Evolutionary conservation across 2,888 invertebrate species (phyloP).

Genomic region (Hypena proboscidalis): DNA sequence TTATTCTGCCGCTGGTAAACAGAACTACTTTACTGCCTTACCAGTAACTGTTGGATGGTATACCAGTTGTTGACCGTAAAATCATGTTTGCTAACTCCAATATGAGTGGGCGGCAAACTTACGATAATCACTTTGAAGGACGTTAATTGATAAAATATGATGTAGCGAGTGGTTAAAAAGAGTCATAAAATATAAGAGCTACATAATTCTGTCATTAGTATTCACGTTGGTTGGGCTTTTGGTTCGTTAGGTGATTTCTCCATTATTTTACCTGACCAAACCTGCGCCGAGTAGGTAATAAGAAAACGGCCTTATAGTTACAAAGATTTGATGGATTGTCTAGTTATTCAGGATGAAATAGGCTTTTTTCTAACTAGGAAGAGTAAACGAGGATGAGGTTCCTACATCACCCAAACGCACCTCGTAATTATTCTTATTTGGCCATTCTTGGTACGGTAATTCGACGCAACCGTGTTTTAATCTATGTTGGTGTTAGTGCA

Average conservation of each 20-base stretch:
- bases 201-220: too few relatives aligned
- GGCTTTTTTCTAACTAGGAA: constrained; percentile 11
- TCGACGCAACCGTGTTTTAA: constrained; percentile 29
- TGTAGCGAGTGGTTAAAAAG: constrained; percentile 28
- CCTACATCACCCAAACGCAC: constrained; percentile 18
- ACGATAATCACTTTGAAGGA: constrained; percentile 24
- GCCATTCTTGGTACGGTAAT: constrained; percentile 31
- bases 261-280: too few relatives aligned
- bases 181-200: constrained; percentile 40
- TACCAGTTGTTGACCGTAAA: constrained; percentile 25
- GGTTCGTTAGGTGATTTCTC: too few relatives aligned
- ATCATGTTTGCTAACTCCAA: constrained; percentile 34
- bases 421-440: constrained; percentile 37
- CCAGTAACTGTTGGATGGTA: constrained; percentile 10
- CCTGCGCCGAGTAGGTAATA: too few relatives aligned
- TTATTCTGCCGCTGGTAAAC: constrained; percentile 22
- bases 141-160: constrained; percentile 44
- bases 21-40: constrained; percentile 16
- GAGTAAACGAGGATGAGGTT: constrained; percentile 24
- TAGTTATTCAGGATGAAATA: background rate
- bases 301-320: constrained; percentile 13
- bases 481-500: constrained; percentile 33
- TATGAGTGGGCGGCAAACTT: constrained; percentile 36
- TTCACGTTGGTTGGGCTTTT: too few relatives aligned
- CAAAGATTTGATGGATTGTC: constrained; percentile 15